These are phyloP conservation scores for Nebria ingens DNA, from an alignment of 1,140 invertebrate species.

Conservation along the genomic window DNA sequence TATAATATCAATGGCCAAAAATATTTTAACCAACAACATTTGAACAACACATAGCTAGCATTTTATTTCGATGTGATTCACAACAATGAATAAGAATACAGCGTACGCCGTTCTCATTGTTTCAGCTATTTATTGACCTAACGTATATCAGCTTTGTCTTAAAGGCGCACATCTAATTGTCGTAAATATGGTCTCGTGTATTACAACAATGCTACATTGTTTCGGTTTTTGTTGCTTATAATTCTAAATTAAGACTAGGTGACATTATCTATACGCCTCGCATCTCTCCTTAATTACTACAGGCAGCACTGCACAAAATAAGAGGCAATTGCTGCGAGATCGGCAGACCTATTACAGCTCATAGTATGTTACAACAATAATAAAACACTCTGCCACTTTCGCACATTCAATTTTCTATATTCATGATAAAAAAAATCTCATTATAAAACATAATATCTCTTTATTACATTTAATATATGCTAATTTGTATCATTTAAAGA, in stretches of 20 bases:
- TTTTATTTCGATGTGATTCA: too few relatives aligned
- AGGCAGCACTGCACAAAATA: not conserved
- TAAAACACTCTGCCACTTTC: not conserved
- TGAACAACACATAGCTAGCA: too few relatives aligned
- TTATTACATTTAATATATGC: too few relatives aligned
- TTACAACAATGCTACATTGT: slow-evolving; percentile 8
- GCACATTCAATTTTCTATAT: not conserved
- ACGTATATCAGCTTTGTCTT: slow-evolving; percentile 2
- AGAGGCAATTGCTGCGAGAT: not conserved
- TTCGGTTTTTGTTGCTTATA: slow-evolving; percentile 2
- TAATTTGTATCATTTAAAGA: too few relatives aligned
- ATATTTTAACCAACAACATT: too few relatives aligned
- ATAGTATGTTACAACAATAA: not conserved
- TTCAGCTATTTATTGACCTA: slow-evolving; percentile 1
- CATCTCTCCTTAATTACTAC: not conserved
- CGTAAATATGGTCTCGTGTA: not conserved
- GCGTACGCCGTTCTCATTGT: not conserved
- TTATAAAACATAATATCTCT: too few relatives aligned
- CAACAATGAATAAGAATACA: not conserved
- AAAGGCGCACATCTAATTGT: slow-evolving; percentile 1
- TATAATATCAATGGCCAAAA: too few relatives aligned
- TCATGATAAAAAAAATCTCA: too few relatives aligned
- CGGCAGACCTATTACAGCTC: too few relatives aligned
- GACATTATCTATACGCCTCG: not conserved
- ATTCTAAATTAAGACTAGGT: slow-evolving; percentile 5